These are phyloP conservation scores for Hyperoplus lanceolatus DNA, from an alignment of 2,797 vertebrate species.

Conservation along the genomic window DNA sequence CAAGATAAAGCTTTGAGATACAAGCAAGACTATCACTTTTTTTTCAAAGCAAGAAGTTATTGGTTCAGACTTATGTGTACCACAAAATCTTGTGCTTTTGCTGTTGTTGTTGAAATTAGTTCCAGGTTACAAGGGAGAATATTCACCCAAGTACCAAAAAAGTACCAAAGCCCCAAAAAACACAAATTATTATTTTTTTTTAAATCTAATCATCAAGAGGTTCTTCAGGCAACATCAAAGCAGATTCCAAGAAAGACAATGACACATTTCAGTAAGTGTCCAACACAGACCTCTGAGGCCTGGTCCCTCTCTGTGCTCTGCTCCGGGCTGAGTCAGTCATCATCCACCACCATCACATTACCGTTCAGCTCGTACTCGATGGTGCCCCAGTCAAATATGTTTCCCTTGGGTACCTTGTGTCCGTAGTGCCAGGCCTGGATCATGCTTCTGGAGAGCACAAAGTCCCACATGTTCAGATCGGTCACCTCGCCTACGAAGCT, in stretches of 20 bases:
- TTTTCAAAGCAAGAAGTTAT: neutral
- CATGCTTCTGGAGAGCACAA: conserved; percentile 62
- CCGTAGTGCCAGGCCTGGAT: conserved; percentile 77
- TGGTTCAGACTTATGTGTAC: neutral
- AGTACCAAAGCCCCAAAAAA: neutral
- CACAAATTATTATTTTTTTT: neutral
- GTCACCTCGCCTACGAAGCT: conserved; percentile 86
- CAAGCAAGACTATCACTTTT: neutral
- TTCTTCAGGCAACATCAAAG: neutral
- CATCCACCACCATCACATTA: conserved; percentile 83
- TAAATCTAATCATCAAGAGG: neutral
- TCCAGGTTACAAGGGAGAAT: neutral
- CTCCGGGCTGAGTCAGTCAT: conserved; percentile 77
- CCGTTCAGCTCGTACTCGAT: conserved; percentile 77
- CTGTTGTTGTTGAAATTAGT: neutral
- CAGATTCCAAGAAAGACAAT: conserved; percentile 31
- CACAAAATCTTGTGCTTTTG: neutral
- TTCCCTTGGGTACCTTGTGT: conserved; percentile 46
- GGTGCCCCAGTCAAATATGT: conserved; percentile 82
- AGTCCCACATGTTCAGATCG: conserved; percentile 86
- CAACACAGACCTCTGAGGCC: conserved; percentile 31
- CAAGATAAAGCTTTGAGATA: conserved; percentile 7
- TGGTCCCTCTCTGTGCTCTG: neutral
- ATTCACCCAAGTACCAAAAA: neutral
- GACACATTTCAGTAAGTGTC: conserved; percentile 42